Evolutionary conservation across 1,140 invertebrate species (phyloP).

Genomic region (Drosophila carrolli): DNA sequence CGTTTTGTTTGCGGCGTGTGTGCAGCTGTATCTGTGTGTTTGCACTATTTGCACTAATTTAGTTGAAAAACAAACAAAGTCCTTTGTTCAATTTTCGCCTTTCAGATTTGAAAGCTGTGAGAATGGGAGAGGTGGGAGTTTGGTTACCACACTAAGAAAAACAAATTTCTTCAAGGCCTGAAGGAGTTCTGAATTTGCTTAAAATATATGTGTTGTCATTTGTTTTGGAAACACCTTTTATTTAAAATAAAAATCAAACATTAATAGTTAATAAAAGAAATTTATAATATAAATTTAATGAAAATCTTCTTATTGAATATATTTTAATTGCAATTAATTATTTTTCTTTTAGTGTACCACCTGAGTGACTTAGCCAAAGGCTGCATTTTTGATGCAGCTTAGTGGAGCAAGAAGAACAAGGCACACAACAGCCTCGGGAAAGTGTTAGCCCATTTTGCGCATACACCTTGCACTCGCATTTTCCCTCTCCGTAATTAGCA

Average conservation of each 20-base stretch:
- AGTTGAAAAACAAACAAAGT: constrained; percentile 82
- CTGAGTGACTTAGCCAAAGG: constrained; percentile 49
- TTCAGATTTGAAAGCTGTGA: constrained; percentile 56
- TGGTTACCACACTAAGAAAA: constrained; percentile 16
- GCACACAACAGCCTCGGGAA: constrained; percentile 49
- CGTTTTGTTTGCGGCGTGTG: constrained; percentile 31
- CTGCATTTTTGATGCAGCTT: constrained; percentile 41
- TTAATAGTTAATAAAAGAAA: too few relatives aligned
- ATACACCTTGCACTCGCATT: constrained; percentile 19
- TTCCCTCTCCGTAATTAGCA: constrained; percentile 69
- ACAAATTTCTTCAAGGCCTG: background rate
- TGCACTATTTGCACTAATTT: constrained; percentile 83
- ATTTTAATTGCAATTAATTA: too few relatives aligned
- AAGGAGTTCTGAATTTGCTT: background rate
- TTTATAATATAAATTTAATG: too few relatives aligned
- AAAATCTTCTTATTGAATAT: too few relatives aligned
- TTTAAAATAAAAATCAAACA: too few relatives aligned
- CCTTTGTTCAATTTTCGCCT: constrained; percentile 82
- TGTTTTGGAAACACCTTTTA: too few relatives aligned
- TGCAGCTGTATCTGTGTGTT: constrained; percentile 43
- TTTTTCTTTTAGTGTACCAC: background rate
- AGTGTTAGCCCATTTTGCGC: constrained; percentile 71
- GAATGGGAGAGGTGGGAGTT: constrained; percentile 13
- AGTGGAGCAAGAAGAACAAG: constrained; percentile 38
- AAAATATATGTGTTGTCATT: too few relatives aligned